Base-by-base conservation (phyloP, 2,797 vertebrate species). In the Miopithecus talapoin region DNA sequence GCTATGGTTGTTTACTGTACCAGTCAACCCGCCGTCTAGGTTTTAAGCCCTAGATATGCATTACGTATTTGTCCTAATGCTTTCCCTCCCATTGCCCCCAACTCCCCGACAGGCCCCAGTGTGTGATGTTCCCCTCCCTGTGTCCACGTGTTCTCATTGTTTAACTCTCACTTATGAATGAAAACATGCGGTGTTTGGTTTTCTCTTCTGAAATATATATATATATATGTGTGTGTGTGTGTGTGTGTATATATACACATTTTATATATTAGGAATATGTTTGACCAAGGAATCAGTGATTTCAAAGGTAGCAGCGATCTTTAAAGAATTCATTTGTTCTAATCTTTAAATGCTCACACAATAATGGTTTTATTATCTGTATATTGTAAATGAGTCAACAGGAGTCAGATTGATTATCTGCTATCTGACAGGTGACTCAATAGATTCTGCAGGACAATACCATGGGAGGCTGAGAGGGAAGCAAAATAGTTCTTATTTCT, bases 381-480 rank as follows among this genome's bases (percentile, higher is more conserved):
- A 7, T 48, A 8, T 16, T 83, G 2, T 36, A 89, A 90, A 64
- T 59, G 11, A 89, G 11, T 10, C n/a, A 84, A 21, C 3, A 53
- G 21, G 26, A 81, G 4, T 8, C 2, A 57, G 8, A 50, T 24
- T 33, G 0, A 21, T 14, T 39, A 61, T 11, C 30, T 76, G 2
- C 33, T 75, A 70, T 13, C 26, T 36, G 5, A 28, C 36, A 93
- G 11, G 1, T 36, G 50, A 79, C 12, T 43, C 12, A 36, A 0
- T 17, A 46, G 1, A 30, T 78, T 94, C 30, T 75, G 19, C 2
- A 85, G 12, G 14, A 2, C 0, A 46, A 14, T 72, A 12, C 1
- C 17, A 2, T 2, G 1, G 14, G 3, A 85, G 0, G 0, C 50
- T 72, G 41, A 36, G 0, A 0, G 4, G 8, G 26, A 26, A 59